phyloP scores from a whole-genome alignment of 64 coral and sea anemone species.

The Pocillopora verrucosa region DNA sequence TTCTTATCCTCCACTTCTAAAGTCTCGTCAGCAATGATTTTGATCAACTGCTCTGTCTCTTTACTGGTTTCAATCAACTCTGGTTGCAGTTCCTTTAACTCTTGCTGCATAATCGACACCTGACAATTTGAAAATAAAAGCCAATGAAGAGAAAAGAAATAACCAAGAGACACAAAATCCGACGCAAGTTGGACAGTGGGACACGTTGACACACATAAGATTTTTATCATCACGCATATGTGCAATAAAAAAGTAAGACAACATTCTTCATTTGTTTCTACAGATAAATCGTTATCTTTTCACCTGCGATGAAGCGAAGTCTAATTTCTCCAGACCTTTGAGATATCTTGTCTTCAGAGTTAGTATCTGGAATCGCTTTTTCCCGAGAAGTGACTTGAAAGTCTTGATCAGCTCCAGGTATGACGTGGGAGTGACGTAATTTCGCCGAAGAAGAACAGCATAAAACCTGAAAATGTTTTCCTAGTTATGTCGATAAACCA shows the following conservation, averaged over 20 bases:
- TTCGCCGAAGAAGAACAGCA: conserved; percentile 75
- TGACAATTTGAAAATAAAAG: conserved; percentile 7
- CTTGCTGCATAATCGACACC: conserved; percentile 96
- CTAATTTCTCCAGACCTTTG: conserved; percentile 93
- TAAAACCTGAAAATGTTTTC: conserved; percentile 58
- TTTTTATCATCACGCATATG: too few relatives aligned
- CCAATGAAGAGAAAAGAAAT: too few relatives aligned
- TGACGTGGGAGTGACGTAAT: conserved; percentile 99
- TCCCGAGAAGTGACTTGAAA: conserved; percentile 88
- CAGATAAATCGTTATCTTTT: not conserved
- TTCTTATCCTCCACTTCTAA: conserved; percentile 90
- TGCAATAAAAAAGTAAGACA: too few relatives aligned
- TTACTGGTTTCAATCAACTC: conserved; percentile 95
- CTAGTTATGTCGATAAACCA: too few relatives aligned
- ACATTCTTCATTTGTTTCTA: too few relatives aligned
- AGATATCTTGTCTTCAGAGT: conserved; percentile 94
- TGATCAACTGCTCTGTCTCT: conserved; percentile 89
- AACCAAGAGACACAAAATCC: too few relatives aligned
- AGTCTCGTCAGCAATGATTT: conserved; percentile 86
- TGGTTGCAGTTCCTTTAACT: conserved; percentile 86
- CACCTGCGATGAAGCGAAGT: conserved; percentile 93
- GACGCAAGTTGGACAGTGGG: too few relatives aligned
- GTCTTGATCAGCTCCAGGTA: conserved; percentile 95
- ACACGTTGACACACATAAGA: too few relatives aligned
- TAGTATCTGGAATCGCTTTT: conserved; percentile 83